Base-by-base conservation (phyloP, 2,113 vertebrate genomes). In the Heterotis niloticus region DNA sequence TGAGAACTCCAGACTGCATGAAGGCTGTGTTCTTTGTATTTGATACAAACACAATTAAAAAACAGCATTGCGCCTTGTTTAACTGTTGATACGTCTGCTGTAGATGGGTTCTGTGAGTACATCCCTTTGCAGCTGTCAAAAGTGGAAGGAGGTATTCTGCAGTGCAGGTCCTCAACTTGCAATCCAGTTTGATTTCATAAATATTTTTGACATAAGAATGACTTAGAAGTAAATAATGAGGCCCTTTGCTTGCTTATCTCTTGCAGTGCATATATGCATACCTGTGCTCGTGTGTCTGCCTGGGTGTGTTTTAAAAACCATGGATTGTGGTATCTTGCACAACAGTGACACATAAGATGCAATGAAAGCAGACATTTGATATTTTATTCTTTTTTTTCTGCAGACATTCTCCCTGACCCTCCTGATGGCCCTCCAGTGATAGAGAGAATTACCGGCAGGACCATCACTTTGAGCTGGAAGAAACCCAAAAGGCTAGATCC, bases 371-470 rank as follows among this genome's bases (percentile, higher is more conserved):
- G n/a, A n/a, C n/a, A n/a, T n/a, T n/a, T n/a, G n/a, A n/a, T n/a
- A n/a, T n/a, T n/a, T n/a, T n/a, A 64, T 79, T 5, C 18, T 23
- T 23, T 79, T 26, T 76, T 0, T 24, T 84, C 83, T 84, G 65
- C 89, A 99, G 98, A 99, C 76, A 94, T 98, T 84, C 94, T 98
- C 78, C 98, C 98, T 0, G 95, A 95, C 0, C 95, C 97, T 5
- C 98, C 98, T 0, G 96, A 98, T 0, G 98, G 97, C 0, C 92
- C 92, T 1, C 96, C 97, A 0, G 87, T 90, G 0, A 90, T 98
- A 59, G 90, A 93, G 17, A 91, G 85, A 18, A 94, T 98, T 87
- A 99, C 95, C 0, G 96, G 98, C 71, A 96, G 93, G 91, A 92
- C 93, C 82, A 89, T 99, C 85, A 95, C 87, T 0, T 88, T 99